A percentile compares a stretch with the other conserved stretches of the same genome.
phyloP scores from a whole-genome alignment of 2,797 vertebrate species.

The Yasuhikotakia modesta region DNA sequence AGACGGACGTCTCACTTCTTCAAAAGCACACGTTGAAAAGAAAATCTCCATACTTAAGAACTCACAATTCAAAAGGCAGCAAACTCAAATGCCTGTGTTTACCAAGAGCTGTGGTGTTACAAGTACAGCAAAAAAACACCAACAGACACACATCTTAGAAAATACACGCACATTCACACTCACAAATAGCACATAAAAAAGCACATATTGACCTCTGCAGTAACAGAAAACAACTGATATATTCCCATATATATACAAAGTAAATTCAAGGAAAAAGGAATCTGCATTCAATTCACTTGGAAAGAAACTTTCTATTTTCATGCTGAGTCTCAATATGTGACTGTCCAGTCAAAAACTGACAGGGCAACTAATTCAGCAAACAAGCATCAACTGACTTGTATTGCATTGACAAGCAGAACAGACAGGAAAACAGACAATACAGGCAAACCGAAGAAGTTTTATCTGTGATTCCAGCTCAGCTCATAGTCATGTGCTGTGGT shows the following conservation, averaged over 20 bases:
- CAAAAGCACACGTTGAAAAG: slow-evolving; percentile 56
- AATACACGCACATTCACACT: not conserved
- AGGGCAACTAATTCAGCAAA: slow-evolving; percentile 33
- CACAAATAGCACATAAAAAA: not conserved
- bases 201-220: not conserved
- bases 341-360: slow-evolving; percentile 26
- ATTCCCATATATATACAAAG: not conserved
- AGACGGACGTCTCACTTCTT: slow-evolving; percentile 51
- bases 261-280: not conserved
- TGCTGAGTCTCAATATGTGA: slow-evolving; percentile 6
- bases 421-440: slow-evolving; percentile 26
- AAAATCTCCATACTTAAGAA: slow-evolving; percentile 60
- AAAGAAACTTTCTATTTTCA: slow-evolving; percentile 6
- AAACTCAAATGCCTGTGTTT: slow-evolving; percentile 51
- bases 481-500: slow-evolving; percentile 33
- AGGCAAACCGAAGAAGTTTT: slow-evolving; percentile 27
- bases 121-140: not conserved
- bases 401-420: slow-evolving; percentile 29
- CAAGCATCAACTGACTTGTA: not conserved
- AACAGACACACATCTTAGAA: not conserved
- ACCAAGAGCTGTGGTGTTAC: slow-evolving; percentile 33
- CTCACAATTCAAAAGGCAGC: slow-evolving; percentile 42
- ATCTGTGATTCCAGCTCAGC: slow-evolving; percentile 31
- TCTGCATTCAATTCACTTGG: not conserved
- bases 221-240: not conserved